Base-by-base conservation (phyloP, 2,888 invertebrate species). In the Plebejus anna region DNA sequence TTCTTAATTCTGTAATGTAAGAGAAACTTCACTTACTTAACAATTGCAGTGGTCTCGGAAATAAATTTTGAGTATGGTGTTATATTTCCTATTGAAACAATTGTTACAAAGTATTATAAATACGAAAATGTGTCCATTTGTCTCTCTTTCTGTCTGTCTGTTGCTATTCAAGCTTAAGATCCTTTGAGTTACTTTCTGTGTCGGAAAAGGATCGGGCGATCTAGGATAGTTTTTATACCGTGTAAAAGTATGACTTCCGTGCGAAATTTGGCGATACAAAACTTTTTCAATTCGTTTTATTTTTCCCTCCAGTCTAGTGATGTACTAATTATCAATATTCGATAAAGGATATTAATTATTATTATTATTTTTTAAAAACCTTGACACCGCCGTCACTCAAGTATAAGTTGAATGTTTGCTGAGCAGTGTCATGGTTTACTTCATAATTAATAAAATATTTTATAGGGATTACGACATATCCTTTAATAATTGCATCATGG, bases 401-500 rank as follows among this genome's bases (percentile, higher is more conserved):
- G 72, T 47, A 22, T 47, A 28, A 28, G 47, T 47, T 72, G 47
- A 72, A 22, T 28, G 72, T 42, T 13, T 66, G n/a, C 42, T 11
- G 11, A 11, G 42, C 42, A 72, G 47, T 47, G n/a, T 72, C 72
- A 72, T 9, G 42, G 72, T 11, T 72, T n/a, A 47, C 72, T 42
- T 72, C 72, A 47, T 72, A 22, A 72, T 28, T 47, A 72, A 47
- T 4, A 16, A 66, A 66, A 66, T 36, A 36, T 22, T 22, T 47
- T 72, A 72, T 72, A 42, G 22, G 22, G 6, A 28, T 47, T 72
- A 47, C 47, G 28, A 72, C 47, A 72, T 72, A 72, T 72, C 42
- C 72, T 72, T 22, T 28, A 72, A 3, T 36, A 22, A 42, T 72
- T 72, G 47, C 72, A 47, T 47, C 36, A 66, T 72, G 9, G 1